Conservation (phyloP, 2,797 vertebrate species). For the Acanthurus leucopareius region DNA sequence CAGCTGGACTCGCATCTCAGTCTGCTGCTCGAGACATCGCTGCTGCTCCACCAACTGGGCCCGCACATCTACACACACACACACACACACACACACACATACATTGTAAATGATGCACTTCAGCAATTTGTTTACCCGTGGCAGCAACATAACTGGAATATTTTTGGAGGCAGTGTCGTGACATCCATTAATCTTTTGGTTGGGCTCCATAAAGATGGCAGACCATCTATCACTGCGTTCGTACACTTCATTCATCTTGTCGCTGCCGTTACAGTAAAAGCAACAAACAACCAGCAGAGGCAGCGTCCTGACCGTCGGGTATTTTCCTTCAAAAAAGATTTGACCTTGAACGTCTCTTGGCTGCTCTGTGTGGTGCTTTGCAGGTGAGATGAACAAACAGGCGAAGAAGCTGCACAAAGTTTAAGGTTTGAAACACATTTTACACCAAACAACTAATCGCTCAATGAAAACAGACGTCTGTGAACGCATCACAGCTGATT, state of each 20-base stretch:
- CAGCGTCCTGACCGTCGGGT: not conserved
- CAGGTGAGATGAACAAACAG: not conserved
- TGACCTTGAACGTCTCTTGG: not conserved
- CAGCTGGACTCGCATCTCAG: constrained; percentile 97
- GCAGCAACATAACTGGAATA: not conserved
- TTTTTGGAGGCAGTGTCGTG: not conserved
- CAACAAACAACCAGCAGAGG: no score
- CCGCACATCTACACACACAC: constrained; percentile 89
- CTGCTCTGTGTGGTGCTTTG: not conserved
- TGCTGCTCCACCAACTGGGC: constrained; percentile 97
- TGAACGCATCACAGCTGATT: no score
- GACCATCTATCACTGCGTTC: not conserved
- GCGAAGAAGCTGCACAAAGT: not conserved
- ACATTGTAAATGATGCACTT: not conserved
- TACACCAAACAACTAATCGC: no score
- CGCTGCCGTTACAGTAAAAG: not conserved
- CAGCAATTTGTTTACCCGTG: not conserved
- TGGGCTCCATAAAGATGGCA: not conserved
- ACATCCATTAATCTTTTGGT: not conserved
- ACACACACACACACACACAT: constrained; percentile 20
- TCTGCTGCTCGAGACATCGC: constrained; percentile 98
- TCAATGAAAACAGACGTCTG: no score
- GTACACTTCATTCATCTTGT: not conserved
- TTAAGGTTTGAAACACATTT: no score
- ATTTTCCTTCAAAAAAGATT: not conserved